phyloP scores from a whole-genome alignment of 2,797 vertebrate genomes.

The Antrozous pallidus region DNA sequence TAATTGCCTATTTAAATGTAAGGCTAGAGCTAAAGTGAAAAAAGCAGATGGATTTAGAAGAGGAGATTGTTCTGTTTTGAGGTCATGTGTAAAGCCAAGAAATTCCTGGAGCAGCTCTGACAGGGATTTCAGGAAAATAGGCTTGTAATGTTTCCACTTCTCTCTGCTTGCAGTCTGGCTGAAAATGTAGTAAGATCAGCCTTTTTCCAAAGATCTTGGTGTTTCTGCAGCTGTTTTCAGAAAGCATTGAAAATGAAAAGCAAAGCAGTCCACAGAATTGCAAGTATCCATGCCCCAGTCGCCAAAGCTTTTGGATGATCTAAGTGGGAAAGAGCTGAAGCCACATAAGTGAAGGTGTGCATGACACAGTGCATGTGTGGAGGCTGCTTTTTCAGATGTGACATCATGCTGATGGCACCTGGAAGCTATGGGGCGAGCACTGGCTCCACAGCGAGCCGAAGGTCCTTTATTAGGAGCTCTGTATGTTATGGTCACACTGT shows the following conservation, averaged over 20 bases:
- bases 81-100: constrained; percentile 60
- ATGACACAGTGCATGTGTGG: not conserved
- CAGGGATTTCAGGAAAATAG: constrained; percentile 63
- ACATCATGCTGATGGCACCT: not conserved
- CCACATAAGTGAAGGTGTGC: not conserved
- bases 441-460: not conserved
- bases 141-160: constrained; percentile 63
- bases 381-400: not conserved
- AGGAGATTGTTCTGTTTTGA: constrained; percentile 54
- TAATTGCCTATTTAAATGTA: constrained; percentile 50
- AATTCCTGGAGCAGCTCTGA: constrained; percentile 55
- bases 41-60: constrained; percentile 63
- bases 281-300: not conserved
- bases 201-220: constrained; percentile 50
- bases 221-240: constrained; percentile 72
- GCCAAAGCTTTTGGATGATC: not conserved
- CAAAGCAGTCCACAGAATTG: not conserved
- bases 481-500: not conserved
- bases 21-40: constrained; percentile 46
- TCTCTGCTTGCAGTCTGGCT: constrained; percentile 51
- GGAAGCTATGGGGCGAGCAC: no score
- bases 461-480: not conserved
- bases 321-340: not conserved
- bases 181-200: constrained; percentile 42
- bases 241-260: constrained; percentile 46